Evolutionary conservation across 2,797 vertebrate species (phyloP), one percentile per base, ranked within the genome.

Genomic region (Pangasius mekongensis): DNA sequence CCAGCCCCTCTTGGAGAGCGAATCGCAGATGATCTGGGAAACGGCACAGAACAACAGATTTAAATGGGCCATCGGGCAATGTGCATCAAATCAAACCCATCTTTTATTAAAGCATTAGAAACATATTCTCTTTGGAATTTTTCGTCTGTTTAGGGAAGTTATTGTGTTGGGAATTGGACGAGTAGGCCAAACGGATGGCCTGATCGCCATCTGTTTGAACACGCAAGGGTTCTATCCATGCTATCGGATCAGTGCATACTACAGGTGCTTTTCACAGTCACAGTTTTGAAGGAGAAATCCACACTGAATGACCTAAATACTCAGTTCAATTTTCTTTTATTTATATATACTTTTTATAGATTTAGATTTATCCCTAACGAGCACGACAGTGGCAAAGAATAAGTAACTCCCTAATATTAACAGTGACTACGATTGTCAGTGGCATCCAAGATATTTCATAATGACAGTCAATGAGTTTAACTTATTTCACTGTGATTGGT

Each of bases 21-120:
- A 89, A 87, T 93, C 91, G 93, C 94, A 95, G 93, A 94, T 93
- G 91, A 85, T 92, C 76, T 92, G 91, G 91, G 92, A 74, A 89
- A 91, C 92, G 92, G 91, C 91, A 92, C 89, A 93, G 94, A 95
- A 95, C 94, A 94, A 93, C 93, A 93, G 93, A 93, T 94, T 96
- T 94, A 95, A 94, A 94, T 94, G 86, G 93, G 89, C 90, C 93
- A 87, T 92, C 85, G 90, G 89, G 81, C 92, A 95, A 94, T 95
- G 93, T 95, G 94, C 88, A 92, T 93, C 89, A 87, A 95, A 95
- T 95, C 92, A 94, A 93, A 91, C 90, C 85, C 83, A 93, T 91
- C 93, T 94, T 94, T 95, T 94, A 94, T 95, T 95, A 94, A 96
- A 95, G 94, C 93, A 94, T 94, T 94, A 95, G 93, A 92, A 92